phyloP scores from a whole-genome alignment of 2,797 vertebrate species.

The Falco columbarius region DNA sequence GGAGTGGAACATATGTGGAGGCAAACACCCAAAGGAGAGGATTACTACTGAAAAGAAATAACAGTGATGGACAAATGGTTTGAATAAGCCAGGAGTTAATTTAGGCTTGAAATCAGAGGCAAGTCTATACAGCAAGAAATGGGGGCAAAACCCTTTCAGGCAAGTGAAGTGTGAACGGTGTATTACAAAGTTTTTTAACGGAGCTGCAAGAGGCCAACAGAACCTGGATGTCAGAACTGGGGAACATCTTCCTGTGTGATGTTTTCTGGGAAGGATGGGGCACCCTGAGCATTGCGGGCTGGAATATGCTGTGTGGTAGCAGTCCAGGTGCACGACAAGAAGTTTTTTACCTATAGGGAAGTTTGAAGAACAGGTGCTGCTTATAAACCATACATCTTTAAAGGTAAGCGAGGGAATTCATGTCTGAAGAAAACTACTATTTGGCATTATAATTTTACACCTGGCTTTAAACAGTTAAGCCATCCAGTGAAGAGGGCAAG shows the following conservation, averaged over 20 bases:
- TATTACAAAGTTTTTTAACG: background rate
- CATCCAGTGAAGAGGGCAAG: background rate
- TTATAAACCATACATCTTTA: background rate
- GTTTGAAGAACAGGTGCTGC: background rate
- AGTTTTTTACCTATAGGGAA: background rate
- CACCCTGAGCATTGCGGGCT: fast-evolving
- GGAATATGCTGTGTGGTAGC: background rate
- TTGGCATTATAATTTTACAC: background rate
- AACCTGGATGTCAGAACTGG: background rate
- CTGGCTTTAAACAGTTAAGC: background rate
- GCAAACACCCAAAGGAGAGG: background rate
- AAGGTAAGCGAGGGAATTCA: background rate
- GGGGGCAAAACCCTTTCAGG: background rate
- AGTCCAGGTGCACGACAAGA: background rate
- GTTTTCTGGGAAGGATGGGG: background rate
- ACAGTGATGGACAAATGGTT: background rate
- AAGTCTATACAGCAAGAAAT: background rate
- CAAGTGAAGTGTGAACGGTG: background rate
- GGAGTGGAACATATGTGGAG: background rate
- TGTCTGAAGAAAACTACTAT: background rate
- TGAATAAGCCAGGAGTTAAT: background rate
- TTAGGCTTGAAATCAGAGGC: background rate
- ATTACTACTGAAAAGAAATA: background rate
- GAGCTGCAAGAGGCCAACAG: background rate
- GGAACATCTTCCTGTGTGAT: background rate